phyloP scores from a whole-genome alignment of 2,797 vertebrate genomes.

The Ammospiza maritima region DNA sequence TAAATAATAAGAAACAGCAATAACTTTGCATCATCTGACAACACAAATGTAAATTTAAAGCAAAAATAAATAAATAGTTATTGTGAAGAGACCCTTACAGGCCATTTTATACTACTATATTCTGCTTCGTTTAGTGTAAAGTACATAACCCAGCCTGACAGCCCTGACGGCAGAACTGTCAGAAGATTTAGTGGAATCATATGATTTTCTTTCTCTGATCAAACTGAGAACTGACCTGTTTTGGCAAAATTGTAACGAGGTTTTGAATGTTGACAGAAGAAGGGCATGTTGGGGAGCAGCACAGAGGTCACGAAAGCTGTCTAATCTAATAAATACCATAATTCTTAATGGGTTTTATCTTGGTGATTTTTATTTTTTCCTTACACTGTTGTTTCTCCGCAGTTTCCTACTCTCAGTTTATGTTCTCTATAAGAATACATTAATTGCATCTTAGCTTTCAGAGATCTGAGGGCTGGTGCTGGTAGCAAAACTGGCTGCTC shows the following conservation, averaged over 20 bases:
- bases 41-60: slow-evolving; percentile 3
- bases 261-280: slow-evolving; percentile 35
- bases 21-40: not conserved
- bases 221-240: slow-evolving; percentile 24
- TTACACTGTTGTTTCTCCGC: not conserved
- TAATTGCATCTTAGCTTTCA: not conserved
- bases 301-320: not conserved
- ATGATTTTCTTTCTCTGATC: slow-evolving; percentile 38
- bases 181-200: slow-evolving; percentile 27
- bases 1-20: not conserved
- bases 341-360: not conserved
- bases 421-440: not conserved
- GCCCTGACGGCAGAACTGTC: slow-evolving; percentile 36
- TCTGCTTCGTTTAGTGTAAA: slow-evolving; percentile 41
- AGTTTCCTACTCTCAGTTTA: not conserved
- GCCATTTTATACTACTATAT: not conserved
- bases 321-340: not conserved
- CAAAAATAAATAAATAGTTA: slow-evolving; percentile 39
- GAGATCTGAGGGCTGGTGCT: slow-evolving; percentile 33
- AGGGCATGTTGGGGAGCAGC: not conserved
- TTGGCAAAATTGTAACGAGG: slow-evolving; percentile 32
- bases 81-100: not conserved
- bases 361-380: not conserved
- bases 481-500: not conserved
- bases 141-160: not conserved